phyloP scores from a whole-genome alignment of 2,888 invertebrate genomes.

The Dicranocentrus wangi region DNA sequence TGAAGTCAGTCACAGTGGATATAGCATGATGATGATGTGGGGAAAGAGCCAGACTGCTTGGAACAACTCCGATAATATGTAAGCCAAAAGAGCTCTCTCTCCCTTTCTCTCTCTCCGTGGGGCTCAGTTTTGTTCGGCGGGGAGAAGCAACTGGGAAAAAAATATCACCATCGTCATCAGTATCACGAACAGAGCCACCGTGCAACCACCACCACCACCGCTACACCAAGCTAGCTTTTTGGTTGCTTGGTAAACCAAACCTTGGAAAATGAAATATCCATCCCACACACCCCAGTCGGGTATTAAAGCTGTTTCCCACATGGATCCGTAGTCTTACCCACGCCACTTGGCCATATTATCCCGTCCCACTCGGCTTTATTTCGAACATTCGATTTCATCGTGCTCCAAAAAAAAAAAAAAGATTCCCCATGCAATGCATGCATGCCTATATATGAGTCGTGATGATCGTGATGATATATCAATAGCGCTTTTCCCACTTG shows the following conservation, averaged over 20 bases:
- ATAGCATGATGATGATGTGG: neutral
- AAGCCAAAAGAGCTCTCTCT: neutral
- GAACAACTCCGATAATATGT: too few species aligned
- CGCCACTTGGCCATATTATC: too few species aligned
- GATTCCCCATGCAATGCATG: neutral
- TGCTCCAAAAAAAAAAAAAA: neutral
- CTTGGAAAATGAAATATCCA: conserved; percentile 44
- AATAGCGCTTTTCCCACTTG: conserved; percentile 34
- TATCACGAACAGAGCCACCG: conserved; percentile 20
- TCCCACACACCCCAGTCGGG: neutral
- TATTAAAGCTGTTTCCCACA: too few species aligned
- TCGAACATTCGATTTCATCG: too few species aligned
- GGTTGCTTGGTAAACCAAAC: conserved; percentile 60
- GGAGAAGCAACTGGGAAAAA: neutral
- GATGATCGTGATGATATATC: conserved; percentile 42
- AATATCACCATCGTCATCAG: conserved; percentile 2
- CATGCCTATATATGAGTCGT: neutral
- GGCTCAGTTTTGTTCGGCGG: neutral
- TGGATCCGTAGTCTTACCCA: too few species aligned
- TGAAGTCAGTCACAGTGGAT: neutral
- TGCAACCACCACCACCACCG: conserved; percentile 24
- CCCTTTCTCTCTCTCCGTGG: neutral
- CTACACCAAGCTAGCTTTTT: conserved; percentile 38
- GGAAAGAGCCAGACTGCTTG: neutral
- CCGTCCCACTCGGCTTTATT: too few species aligned